Conservation (phyloP, 2,888 invertebrate species). For the Pediacus dermestoides region DNA sequence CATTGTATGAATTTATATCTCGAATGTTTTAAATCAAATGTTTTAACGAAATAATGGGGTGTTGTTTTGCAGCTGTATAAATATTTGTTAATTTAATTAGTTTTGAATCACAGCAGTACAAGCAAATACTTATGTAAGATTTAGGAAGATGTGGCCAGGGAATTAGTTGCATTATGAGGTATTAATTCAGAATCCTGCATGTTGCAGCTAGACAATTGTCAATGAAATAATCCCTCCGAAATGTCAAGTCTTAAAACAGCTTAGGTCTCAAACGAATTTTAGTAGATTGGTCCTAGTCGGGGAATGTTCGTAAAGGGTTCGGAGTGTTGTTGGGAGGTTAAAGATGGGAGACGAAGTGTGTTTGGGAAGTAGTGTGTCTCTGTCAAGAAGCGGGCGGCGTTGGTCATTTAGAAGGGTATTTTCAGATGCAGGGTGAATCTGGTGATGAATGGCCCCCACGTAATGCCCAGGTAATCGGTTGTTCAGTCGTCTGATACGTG, state of each 20-base stretch:
- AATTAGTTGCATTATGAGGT: no score
- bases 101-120: background rate
- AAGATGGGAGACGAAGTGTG: slow-evolving; percentile 2
- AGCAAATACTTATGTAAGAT: no score
- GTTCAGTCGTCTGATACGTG: slow-evolving; percentile 24
- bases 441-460: slow-evolving; percentile 22
- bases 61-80: slow-evolving; percentile 12
- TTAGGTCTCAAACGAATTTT: background rate
- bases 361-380: slow-evolving; percentile 16
- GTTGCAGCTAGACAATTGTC: slow-evolving; percentile 8
- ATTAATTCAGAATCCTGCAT: no score
- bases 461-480: slow-evolving; percentile 26
- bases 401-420: slow-evolving; percentile 23
- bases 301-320: slow-evolving; percentile 6
- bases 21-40: no score
- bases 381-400: slow-evolving; percentile 16
- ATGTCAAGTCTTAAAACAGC: slow-evolving; percentile 9
- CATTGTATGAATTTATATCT: no score
- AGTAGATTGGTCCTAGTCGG: no score
- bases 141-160: no score
- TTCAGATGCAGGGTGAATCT: slow-evolving; percentile 12
- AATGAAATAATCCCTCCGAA: slow-evolving; percentile 4
- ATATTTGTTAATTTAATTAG: background rate
- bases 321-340: background rate
- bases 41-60: no score